These are phyloP conservation scores for Galerucella nymphaeae DNA, from an alignment of 2,888 invertebrate species.

Conservation along the genomic window DNA sequence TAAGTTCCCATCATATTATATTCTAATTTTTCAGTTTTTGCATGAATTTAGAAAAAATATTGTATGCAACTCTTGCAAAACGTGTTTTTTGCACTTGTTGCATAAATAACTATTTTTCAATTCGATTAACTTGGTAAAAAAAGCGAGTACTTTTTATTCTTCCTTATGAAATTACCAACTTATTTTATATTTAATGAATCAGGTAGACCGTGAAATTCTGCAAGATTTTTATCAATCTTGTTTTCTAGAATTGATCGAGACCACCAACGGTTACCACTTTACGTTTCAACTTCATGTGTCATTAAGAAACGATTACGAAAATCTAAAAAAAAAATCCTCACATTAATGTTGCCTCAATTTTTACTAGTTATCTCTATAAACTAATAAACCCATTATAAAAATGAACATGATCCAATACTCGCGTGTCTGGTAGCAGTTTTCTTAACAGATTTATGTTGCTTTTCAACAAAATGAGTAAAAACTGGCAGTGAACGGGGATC, in stretches of 20 bases:
- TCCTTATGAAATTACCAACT: neutral
- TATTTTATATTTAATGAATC: neutral
- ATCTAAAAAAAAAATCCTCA: slow-evolving; percentile 6
- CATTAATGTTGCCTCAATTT: slow-evolving; percentile 29
- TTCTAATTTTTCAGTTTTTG: no score
- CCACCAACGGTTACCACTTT: slow-evolving; percentile 17
- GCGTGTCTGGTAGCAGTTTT: slow-evolving; percentile 44
- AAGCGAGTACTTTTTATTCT: neutral
- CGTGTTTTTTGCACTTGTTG: no score
- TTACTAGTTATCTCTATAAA: slow-evolving; percentile 39
- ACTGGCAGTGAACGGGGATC: slow-evolving; percentile 36
- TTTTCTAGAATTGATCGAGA: slow-evolving; percentile 7
- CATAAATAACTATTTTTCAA: no score
- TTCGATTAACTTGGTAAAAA: no score
- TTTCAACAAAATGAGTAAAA: slow-evolving; percentile 38
- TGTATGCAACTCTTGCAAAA: no score
- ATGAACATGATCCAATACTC: slow-evolving; percentile 45
- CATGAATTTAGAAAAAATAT: no score
- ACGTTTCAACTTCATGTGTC: slow-evolving; percentile 6
- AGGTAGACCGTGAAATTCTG: neutral
- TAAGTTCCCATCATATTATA: no score
- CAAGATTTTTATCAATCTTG: neutral
- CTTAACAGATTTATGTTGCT: slow-evolving; percentile 37
- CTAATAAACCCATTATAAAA: slow-evolving; percentile 46
- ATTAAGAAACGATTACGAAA: slow-evolving; percentile 13